Percentiles rank a stretch among this genome's conserved stretches.
Evolutionary conservation across 2,797 vertebrate genomes (phyloP).

Genomic region (Lagocephalus sceleratus): DNA sequence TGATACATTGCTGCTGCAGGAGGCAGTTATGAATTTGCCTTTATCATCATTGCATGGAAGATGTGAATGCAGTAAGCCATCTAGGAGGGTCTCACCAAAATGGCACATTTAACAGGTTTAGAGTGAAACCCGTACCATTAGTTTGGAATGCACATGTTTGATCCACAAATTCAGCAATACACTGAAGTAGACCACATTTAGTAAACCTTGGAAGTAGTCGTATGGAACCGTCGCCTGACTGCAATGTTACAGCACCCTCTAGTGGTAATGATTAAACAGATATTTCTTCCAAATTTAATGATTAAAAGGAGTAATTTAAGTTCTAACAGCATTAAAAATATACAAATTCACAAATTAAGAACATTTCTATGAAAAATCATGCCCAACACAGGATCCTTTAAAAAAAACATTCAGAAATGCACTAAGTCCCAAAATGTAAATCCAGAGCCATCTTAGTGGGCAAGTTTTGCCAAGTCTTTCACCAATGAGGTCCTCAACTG

Average conservation of each 20-base stretch:
- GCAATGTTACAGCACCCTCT: not conserved
- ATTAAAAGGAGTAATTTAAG: not conserved
- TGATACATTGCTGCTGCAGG: too few relatives aligned
- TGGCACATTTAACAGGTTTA: too few relatives aligned
- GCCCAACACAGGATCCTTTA: not conserved
- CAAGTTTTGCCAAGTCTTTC: slow-evolving; percentile 71
- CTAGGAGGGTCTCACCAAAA: too few relatives aligned
- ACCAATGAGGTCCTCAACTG: slow-evolving; percentile 75
- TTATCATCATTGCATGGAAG: too few relatives aligned
- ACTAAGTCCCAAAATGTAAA: slow-evolving; percentile 14
- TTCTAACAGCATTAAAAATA: not conserved
- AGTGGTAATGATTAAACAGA: not conserved
- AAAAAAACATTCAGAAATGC: not conserved
- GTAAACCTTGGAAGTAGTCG: too few relatives aligned
- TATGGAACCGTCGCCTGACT: too few relatives aligned
- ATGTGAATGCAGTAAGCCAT: too few relatives aligned
- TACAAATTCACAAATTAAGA: not conserved
- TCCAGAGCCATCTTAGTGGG: slow-evolving; percentile 35
- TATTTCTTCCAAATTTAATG: not conserved
- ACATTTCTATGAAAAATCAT: not conserved
- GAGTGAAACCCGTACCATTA: too few relatives aligned
- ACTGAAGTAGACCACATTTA: too few relatives aligned
- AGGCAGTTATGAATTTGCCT: too few relatives aligned
- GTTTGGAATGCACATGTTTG: too few relatives aligned
- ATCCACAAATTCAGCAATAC: too few relatives aligned